A percentile compares a stretch with the other conserved stretches of the same genome.
phyloP scores from a whole-genome alignment of 2,113 vertebrate species.

The Calypte anna region DNA sequence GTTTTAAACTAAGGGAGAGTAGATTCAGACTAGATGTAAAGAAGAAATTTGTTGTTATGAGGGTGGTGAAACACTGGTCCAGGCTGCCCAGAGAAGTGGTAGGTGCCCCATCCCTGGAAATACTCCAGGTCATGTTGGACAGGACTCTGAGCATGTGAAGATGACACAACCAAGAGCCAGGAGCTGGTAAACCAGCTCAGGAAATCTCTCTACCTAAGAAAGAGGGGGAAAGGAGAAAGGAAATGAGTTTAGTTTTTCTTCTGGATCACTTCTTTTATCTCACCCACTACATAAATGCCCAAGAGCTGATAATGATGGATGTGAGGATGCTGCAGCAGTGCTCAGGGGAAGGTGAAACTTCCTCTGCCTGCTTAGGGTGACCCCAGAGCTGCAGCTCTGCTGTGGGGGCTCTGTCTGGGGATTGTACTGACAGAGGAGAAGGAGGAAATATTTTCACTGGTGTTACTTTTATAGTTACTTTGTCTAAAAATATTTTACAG shows the following conservation, averaged over 20 bases:
- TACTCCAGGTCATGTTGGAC: neutral
- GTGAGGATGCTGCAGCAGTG: neutral
- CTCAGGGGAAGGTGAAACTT: neutral
- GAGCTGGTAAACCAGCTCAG: neutral
- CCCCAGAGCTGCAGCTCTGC: neutral
- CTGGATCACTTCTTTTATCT: neutral
- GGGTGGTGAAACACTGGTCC: fast-evolving
- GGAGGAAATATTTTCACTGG: neutral
- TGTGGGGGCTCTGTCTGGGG: neutral
- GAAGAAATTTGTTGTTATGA: fast-evolving
- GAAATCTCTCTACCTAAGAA: neutral
- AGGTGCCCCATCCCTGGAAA: neutral
- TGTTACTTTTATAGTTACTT: neutral
- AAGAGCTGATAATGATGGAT: neutral
- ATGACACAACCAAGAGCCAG: neutral
- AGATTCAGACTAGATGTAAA: neutral
- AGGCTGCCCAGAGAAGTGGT: neutral
- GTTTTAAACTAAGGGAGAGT: neutral
- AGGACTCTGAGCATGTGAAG: neutral
- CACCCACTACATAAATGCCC: neutral
- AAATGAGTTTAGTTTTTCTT: neutral
- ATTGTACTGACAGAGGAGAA: neutral
- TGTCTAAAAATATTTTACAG: neutral
- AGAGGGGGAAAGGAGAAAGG: neutral
- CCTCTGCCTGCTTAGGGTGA: fast-evolving